These are phyloP conservation scores for Netta rufina DNA, from an alignment of 2,797 vertebrate species.

Conservation along the genomic window DNA sequence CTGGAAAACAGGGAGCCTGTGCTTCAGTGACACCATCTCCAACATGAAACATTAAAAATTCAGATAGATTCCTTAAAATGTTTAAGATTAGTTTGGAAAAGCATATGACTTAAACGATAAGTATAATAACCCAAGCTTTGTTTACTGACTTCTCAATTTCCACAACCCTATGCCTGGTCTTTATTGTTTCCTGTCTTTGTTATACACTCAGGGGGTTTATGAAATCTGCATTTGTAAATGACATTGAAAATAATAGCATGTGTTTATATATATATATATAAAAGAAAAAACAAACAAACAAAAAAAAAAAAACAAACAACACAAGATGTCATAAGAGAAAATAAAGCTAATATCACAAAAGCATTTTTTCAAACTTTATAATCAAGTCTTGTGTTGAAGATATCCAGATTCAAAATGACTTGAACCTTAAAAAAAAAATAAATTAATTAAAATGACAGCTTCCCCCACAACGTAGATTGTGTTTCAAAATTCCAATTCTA, in stretches of 20 bases:
- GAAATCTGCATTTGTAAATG: neutral
- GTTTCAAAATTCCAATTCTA: neutral
- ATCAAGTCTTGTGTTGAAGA: neutral
- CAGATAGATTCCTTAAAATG: neutral
- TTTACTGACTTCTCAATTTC: neutral
- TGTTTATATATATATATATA: too few species aligned
- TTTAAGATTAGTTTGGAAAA: neutral
- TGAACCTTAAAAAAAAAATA: accelerated
- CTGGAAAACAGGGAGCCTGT: neutral
- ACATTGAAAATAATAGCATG: neutral
- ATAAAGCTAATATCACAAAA: neutral
- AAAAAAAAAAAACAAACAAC: neutral
- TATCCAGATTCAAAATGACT: neutral
- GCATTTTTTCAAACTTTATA: neutral
- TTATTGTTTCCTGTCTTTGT: neutral
- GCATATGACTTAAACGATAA: neutral
- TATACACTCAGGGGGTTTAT: neutral
- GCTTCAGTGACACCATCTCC: neutral
- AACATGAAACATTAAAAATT: neutral
- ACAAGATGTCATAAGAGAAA: neutral
- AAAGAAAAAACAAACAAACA: too few species aligned
- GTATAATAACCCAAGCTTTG: neutral
- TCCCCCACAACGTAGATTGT: accelerated
- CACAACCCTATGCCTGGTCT: neutral
- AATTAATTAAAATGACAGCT: neutral